These are phyloP conservation scores for Drosophila kikkawai DNA, from an alignment of 1,140 invertebrate species.

Conservation along the genomic window DNA sequence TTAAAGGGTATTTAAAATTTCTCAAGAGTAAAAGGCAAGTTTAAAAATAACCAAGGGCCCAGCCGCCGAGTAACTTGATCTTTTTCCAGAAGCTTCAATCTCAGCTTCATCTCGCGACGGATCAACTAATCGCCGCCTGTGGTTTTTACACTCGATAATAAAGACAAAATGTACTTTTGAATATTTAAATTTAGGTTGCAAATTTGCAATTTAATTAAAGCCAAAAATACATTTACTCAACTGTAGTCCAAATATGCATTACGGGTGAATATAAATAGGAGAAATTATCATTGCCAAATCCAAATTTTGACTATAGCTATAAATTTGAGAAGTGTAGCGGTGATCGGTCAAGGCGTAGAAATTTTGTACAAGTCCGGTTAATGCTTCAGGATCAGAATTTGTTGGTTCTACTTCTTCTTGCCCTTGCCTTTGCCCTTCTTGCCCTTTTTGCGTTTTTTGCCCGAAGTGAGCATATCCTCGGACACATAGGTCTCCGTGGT, in stretches of 20 bases:
- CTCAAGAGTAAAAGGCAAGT: too few relatives aligned
- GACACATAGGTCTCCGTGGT: slow-evolving; percentile 81
- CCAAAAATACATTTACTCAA: slow-evolving; percentile 49
- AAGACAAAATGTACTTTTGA: background rate
- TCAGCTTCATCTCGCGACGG: background rate
- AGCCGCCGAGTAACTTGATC: background rate
- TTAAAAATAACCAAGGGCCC: slow-evolving; percentile 4
- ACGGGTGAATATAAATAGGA: slow-evolving; percentile 1
- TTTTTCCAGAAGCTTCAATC: background rate
- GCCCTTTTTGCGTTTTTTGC: slow-evolving; percentile 47
- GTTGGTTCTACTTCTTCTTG: slow-evolving; percentile 46
- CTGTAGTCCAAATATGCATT: slow-evolving; percentile 18
- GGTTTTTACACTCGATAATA: slow-evolving; percentile 24
- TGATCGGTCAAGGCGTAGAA: background rate
- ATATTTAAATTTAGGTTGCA: slow-evolving; percentile 9
- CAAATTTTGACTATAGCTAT: slow-evolving; percentile 8
- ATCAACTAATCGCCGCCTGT: slow-evolving; percentile 19
- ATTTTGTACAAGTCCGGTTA: slow-evolving; percentile 19
- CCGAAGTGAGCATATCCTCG: slow-evolving; percentile 62
- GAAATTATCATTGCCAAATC: slow-evolving; percentile 3
- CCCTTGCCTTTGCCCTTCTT: slow-evolving; percentile 64
- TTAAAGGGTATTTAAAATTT: slow-evolving; percentile 8
- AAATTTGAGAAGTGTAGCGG: background rate
- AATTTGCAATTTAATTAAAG: background rate
- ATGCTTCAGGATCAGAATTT: background rate